Conservation (phyloP, 2,113 vertebrate genomes). For the Thamnophis sirtalis region DNA sequence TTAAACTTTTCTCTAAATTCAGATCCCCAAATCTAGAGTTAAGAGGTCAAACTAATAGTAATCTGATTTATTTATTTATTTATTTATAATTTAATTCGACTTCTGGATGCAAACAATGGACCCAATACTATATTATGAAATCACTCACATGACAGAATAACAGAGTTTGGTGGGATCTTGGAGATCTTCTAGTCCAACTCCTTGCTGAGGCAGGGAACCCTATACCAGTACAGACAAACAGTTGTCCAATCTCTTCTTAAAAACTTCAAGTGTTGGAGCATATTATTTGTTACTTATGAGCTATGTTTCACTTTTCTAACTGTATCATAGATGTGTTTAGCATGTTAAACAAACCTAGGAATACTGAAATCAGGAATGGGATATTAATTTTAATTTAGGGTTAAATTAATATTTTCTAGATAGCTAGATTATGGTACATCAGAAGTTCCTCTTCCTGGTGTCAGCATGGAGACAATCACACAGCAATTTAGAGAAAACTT, state of each 20-base stretch:
- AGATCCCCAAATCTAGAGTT: background rate
- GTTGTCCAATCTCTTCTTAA: background rate
- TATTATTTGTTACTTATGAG: background rate
- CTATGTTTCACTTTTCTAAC: background rate
- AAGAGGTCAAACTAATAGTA: background rate
- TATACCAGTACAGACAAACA: background rate
- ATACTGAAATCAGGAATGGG: background rate
- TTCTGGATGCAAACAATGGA: background rate
- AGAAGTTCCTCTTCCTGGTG: background rate
- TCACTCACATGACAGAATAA: background rate
- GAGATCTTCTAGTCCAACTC: background rate
- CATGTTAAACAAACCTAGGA: background rate
- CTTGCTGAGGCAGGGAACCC: background rate
- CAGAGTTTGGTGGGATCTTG: background rate
- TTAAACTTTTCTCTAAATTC: background rate
- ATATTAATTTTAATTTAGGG: background rate
- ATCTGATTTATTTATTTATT: background rate
- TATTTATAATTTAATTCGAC: background rate
- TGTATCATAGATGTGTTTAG: background rate
- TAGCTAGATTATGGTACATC: background rate
- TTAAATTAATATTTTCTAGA: background rate
- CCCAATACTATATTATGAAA: background rate
- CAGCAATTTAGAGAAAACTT: background rate
- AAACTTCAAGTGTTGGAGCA: background rate
- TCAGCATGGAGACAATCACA: background rate